Evolutionary conservation across 2,797 vertebrate species (phyloP).

Genomic region (Cetoscarus ocellatus): DNA sequence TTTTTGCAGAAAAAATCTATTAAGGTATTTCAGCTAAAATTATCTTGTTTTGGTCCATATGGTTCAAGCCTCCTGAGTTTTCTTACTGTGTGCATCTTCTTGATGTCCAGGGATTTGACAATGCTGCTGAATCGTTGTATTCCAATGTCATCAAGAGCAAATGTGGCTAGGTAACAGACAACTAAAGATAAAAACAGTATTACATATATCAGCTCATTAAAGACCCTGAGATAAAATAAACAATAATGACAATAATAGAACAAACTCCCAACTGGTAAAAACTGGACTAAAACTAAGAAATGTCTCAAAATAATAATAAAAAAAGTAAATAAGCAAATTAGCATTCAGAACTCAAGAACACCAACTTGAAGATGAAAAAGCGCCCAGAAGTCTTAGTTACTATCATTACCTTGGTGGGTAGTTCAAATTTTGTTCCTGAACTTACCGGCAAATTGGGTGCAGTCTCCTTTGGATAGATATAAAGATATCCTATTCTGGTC

Average conservation of each 20-base stretch:
- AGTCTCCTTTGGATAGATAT: conserved; percentile 80
- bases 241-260: too few species aligned
- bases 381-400: too few species aligned
- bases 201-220: neutral
- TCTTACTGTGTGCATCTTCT: conserved; percentile 89
- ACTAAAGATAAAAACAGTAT: conserved; percentile 75
- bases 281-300: too few species aligned
- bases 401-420: neutral
- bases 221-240: too few species aligned
- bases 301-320: too few species aligned
- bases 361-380: too few species aligned
- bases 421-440: conserved; percentile 4
- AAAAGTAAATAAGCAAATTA: too few species aligned
- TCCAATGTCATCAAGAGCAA: conserved; percentile 90
- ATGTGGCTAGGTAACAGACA: conserved; percentile 90
- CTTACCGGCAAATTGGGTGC: conserved; percentile 87
- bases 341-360: too few species aligned
- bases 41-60: too few species aligned
- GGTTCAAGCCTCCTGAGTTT: neutral
- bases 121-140: conserved; percentile 86
- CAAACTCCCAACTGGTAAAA: too few species aligned
- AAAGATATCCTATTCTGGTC: conserved; percentile 77
- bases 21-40: too few species aligned
- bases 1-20: too few species aligned
- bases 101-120: conserved; percentile 85